A percentile compares a stretch with the other conserved stretches of the same genome.
Evolutionary conservation across 2,888 invertebrate genomes (phyloP).

Genomic region (Plemyria rubiginata): DNA sequence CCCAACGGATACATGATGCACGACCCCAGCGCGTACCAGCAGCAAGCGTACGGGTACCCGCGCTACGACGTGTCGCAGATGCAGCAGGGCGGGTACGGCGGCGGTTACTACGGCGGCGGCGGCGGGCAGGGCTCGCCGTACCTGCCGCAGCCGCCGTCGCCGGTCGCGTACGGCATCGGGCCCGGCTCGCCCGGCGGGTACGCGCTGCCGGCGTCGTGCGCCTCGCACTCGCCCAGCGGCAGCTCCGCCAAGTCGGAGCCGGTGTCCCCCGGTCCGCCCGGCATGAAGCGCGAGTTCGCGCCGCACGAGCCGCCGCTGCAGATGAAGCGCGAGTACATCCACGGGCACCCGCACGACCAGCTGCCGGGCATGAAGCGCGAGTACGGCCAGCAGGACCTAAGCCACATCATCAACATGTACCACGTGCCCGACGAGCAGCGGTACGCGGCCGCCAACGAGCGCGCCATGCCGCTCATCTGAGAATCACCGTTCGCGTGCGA

Average conservation of each 20-base stretch:
- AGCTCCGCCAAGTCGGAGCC: constrained; percentile 96
- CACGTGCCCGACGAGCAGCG: constrained; percentile 87
- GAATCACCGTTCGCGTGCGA: constrained; percentile 88
- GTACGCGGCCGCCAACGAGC: constrained; percentile 85
- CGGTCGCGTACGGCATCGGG: constrained; percentile 87
- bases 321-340: constrained; percentile 82
- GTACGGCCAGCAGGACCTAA: constrained; percentile 87
- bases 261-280: constrained; percentile 90
- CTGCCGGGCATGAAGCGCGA: constrained; percentile 88
- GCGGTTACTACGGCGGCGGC: constrained; percentile 90
- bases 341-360: constrained; percentile 77
- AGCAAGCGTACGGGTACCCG: constrained; percentile 93
- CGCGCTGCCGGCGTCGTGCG: constrained; percentile 88
- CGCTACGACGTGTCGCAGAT: constrained; percentile 96
- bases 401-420: constrained; percentile 88
- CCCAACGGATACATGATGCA: constrained; percentile 98
- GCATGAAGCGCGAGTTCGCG: constrained; percentile 81
- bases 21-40: constrained; percentile 91
- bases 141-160: constrained; percentile 88
- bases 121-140: constrained; percentile 91
- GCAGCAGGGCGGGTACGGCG: constrained; percentile 89
- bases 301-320: constrained; percentile 80
- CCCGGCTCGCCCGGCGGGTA: constrained; percentile 87
- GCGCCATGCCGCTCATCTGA: constrained; percentile 87
- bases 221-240: constrained; percentile 93